Evolutionary conservation across 2,888 invertebrate genomes (phyloP).

Genomic region (Panzeria rudis): DNA sequence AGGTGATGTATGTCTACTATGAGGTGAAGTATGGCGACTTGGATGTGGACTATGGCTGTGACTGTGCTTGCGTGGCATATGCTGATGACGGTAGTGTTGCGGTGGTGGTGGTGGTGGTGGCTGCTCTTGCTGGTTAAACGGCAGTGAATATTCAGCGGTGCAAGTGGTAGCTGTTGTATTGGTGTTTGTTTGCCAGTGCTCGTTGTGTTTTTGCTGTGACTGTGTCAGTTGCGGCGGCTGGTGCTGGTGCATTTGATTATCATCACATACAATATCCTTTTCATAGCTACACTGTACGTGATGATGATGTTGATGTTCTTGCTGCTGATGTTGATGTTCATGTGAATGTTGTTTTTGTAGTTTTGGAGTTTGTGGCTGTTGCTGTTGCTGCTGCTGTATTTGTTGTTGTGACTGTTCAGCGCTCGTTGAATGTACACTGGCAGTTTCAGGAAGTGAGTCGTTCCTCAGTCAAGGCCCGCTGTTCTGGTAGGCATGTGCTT

Average conservation of each 20-base stretch:
- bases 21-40: constrained; percentile 80
- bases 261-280: constrained; percentile 83
- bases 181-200: constrained; percentile 75
- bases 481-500: constrained; percentile 84
- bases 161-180: constrained; percentile 73
- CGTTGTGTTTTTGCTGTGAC: constrained; percentile 74
- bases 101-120: constrained; percentile 50
- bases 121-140: constrained; percentile 66
- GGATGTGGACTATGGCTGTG: constrained; percentile 76
- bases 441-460: constrained; percentile 89
- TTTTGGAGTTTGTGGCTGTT: constrained; percentile 58
- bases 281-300: constrained; percentile 83
- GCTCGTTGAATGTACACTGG: constrained; percentile 79
- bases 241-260: constrained; percentile 79
- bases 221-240: constrained; percentile 75
- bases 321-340: constrained; percentile 75
- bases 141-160: constrained; percentile 71
- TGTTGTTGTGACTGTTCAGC: constrained; percentile 75
- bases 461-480: constrained; percentile 85
- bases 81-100: constrained; percentile 73
- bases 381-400: constrained; percentile 74
- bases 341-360: constrained; percentile 76
- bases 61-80: constrained; percentile 77
- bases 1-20: constrained; percentile 80
- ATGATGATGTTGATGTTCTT: constrained; percentile 76